Evolutionary conservation across 2,888 invertebrate genomes (phyloP), one percentile per base, ranked within the genome.

Genomic region (Chloroclysta siterata): DNA sequence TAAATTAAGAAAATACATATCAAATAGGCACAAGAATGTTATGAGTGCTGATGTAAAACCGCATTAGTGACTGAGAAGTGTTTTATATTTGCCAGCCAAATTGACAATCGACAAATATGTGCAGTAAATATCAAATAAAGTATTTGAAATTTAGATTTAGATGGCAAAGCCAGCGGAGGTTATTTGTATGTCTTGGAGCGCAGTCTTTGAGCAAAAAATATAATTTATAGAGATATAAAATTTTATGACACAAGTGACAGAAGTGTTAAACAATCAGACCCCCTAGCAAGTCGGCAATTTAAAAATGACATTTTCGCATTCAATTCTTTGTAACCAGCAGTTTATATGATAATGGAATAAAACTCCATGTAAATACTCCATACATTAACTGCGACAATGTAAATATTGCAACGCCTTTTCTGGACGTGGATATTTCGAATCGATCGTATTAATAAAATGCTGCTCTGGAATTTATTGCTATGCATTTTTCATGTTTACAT

Each of bases 261-360:
- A 47, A n/a, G 53, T 42, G 41, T 65, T 56, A 65, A 60, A 65
- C 60, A 53, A 50, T 57, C 48, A 7, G 57, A 61, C 57, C 57
- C 36, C 60, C 60, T 53, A 44, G 14, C 29, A 15, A 42, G 58
- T 15, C 22, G 36, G 56, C 52, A 48, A 53, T 53, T 22, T 51
- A 58, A 54, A 60, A 64, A 50, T 44, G 47, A 10, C 29, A 61
- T 65, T 62, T 65, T 33, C 55, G 48, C 44, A 46, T 60, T 42
- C 56, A 1, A 10, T 36, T 48, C 51, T 70, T 72, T 75, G 15
- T 69, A 68, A 65, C 55, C 50, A 56, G 56, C 65, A 52, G 66
- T 78, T 71, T 70, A 62, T 73, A 79, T 77, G 80, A 53, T 74
- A 80, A 77, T 78, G 69, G 63, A 74, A 72, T 69, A 66, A 71